Evolutionary conservation across 1,140 invertebrate genomes (phyloP), one percentile per base, ranked within the genome.

Genomic region (Psix sp.): DNA sequence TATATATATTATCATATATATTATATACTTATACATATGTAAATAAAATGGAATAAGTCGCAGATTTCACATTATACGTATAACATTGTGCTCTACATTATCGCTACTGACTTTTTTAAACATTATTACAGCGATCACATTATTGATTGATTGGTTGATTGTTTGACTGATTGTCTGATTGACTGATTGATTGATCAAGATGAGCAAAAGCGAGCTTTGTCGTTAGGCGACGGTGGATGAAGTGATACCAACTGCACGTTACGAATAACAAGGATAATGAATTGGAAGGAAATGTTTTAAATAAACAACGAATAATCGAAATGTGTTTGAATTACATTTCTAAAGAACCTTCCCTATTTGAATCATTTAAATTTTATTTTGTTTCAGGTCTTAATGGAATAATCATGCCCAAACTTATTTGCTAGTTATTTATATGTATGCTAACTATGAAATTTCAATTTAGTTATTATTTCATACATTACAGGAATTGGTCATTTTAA

Each of bases 241-340:
- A 66, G 51, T 67, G 60, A 63, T 72, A 66, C 62, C 57, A 76
- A 56, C 43, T 63, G 75, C 45, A 74, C 60, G 62, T 51, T 49
- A 63, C 31, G 49, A 67, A 57, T 33, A 40, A 45, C 15, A 63
- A 11, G 57, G 16, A 43, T 60, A 42, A 56, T 48, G 35, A 65
- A 73, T 46, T 65, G 51, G 39, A 71, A 62, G 60, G 80, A 73
- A 76, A 80, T 80, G 78, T 83, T 84, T 84, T 79, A 80, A 84
- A 83, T 81, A 84, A 84, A 84, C 82, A 84, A 84, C 82, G 83
- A 85, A 84, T 84, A 77, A 83, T 68, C 74, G 77, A 82, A 74
- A 80, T 71, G 77, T 39, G 2, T 9, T 6, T 35, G 14, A 11
- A 16, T 39, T 39, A 16, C 7, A 39, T 3, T 39, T 11, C 3